These are phyloP conservation scores for Rhaphigaster nebulosa DNA, from an alignment of 2,888 invertebrate genomes.

Conservation along the genomic window DNA sequence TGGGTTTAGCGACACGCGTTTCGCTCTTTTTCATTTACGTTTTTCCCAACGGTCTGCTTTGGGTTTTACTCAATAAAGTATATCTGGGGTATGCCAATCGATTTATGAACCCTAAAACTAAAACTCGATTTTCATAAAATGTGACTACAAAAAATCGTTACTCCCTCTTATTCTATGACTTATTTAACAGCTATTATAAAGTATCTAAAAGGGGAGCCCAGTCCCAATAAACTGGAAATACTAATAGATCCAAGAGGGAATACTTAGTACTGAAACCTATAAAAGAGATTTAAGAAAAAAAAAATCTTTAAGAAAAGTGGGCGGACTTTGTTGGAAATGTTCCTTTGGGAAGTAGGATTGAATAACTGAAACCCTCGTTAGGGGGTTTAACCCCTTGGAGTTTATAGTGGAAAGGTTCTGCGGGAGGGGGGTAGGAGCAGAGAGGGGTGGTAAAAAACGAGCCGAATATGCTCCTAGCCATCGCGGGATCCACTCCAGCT, in stretches of 20 bases:
- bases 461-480: slow-evolving; percentile 1
- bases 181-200: background rate
- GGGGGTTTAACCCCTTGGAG: slow-evolving; percentile 35
- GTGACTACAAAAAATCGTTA: too few species aligned
- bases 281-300: slow-evolving; percentile 20
- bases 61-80: too few species aligned
- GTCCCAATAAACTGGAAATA: background rate
- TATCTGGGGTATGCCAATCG: too few species aligned
- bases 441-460: background rate
- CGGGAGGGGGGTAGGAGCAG: background rate
- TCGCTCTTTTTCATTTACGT: too few species aligned
- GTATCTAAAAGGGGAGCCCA: background rate
- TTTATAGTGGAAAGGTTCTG: slow-evolving; percentile 8
- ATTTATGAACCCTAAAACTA: too few species aligned
- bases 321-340: slow-evolving; percentile 20
- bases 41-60: too few species aligned
- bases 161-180: background rate
- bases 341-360: slow-evolving; percentile 27
- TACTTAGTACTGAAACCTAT: background rate
- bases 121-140: too few species aligned
- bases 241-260: background rate
- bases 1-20: too few species aligned
- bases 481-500: background rate
- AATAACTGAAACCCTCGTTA: slow-evolving; percentile 44
- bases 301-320: background rate